Conservation (phyloP, 2,888 invertebrate species). For the Amiota minor region DNA sequence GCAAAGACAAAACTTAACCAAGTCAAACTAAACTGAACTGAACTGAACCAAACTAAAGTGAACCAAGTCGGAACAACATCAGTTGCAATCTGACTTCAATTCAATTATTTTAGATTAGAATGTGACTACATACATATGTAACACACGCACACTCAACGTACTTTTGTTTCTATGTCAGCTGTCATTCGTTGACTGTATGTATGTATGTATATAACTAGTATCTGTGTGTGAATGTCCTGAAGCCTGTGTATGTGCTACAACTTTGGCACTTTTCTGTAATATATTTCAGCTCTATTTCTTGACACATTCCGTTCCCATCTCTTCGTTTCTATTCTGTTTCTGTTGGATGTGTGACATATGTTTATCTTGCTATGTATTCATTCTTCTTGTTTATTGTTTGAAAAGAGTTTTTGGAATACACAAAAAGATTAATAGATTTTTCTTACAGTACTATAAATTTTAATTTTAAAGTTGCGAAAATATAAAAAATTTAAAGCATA, state of each 20-base stretch:
- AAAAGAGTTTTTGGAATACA: conserved; percentile 3
- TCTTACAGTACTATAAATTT: not conserved
- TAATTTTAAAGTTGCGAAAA: not conserved
- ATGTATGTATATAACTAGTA: conserved; percentile 52
- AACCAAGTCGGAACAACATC: conserved; percentile 45
- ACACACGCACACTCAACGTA: conserved; percentile 37
- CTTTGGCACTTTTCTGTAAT: conserved; percentile 20
- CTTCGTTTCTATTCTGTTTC: no score
- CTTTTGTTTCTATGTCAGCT: conserved; percentile 66
- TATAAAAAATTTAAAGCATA: not conserved
- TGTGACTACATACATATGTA: conserved; percentile 66
- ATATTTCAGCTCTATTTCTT: no score
- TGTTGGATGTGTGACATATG: no score
- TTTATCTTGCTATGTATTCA: no score
- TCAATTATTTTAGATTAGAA: conserved; percentile 68
- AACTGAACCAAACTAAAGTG: conserved; percentile 3
- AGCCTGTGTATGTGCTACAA: conserved; percentile 32
- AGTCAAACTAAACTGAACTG: not conserved
- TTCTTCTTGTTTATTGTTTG: conserved; percentile 16
- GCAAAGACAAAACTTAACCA: not conserved
- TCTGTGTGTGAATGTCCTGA: conserved; percentile 32
- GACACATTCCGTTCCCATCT: no score
- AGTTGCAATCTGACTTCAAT: conserved; percentile 68
- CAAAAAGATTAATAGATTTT: conserved; percentile 4
- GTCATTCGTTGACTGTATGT: conserved; percentile 60